Conservation (phyloP, 2,113 vertebrate genomes). For the Cygnus buccinator region DNA sequence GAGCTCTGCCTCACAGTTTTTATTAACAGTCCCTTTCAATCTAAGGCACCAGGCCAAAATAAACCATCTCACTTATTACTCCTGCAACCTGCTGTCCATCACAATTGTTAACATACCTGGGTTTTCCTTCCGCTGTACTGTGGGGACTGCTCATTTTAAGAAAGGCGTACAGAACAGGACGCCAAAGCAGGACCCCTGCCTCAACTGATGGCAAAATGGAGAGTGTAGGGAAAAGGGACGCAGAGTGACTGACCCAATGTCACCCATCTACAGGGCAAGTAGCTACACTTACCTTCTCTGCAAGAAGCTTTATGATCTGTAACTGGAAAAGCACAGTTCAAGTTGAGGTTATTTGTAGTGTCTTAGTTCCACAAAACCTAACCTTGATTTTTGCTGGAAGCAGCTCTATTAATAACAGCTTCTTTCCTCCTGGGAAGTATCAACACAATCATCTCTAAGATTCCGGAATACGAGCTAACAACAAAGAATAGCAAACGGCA, state of each 20-base stretch:
- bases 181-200: not conserved
- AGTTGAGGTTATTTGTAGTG: not conserved
- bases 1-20: not conserved
- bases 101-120: not conserved
- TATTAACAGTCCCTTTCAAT: not conserved
- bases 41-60: not conserved
- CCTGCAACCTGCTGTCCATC: not conserved
- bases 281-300: not conserved
- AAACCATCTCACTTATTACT: not conserved
- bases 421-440: constrained; percentile 9
- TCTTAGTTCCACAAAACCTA: not conserved
- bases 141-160: not conserved
- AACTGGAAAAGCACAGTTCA: not conserved
- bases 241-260: not conserved
- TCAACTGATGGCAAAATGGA: not conserved
- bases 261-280: not conserved
- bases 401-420: not conserved
- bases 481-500: not conserved
- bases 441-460: not conserved
- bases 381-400: not conserved
- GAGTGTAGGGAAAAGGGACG: not conserved
- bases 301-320: not conserved
- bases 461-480: not conserved
- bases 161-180: not conserved
- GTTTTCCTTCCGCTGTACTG: too few relatives aligned